Percentiles rank a stretch among this genome's conserved stretches.
These are phyloP conservation scores for Heliconius nattereri DNA, from an alignment of 1,140 invertebrate species.

Conservation along the genomic window DNA sequence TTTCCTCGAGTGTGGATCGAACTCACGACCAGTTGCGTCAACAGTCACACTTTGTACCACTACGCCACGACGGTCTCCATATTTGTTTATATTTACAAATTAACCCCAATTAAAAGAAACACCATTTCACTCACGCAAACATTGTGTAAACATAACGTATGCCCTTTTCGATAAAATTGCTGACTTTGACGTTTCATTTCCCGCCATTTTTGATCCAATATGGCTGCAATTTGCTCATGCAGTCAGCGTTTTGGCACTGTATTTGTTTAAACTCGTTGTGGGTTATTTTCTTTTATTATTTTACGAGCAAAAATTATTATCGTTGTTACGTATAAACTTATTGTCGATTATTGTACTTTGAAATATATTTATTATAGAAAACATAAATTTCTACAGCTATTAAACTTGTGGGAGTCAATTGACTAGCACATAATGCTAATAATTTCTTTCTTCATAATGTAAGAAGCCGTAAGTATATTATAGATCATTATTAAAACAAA, in stretches of 20 bases:
- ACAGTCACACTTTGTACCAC: no score
- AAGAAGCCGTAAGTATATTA: no score
- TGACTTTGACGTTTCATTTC: slow-evolving; percentile 54
- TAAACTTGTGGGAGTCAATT: no score
- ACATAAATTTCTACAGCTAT: background rate
- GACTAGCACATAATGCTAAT: no score
- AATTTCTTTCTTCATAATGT: no score
- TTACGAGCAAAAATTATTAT: background rate
- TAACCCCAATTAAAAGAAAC: background rate
- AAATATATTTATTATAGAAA: background rate
- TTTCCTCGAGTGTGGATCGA: no score
- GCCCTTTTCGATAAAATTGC: slow-evolving; percentile 49
- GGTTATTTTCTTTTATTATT: slow-evolving; percentile 29
- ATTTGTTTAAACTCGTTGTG: slow-evolving; percentile 47
- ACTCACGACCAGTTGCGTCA: no score
- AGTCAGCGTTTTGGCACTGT: slow-evolving; percentile 55
- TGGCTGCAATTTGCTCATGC: slow-evolving; percentile 57
- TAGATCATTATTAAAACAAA: no score
- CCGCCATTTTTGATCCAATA: slow-evolving; percentile 60
- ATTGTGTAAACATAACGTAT: slow-evolving; percentile 42
- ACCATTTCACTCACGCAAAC: slow-evolving; percentile 17
- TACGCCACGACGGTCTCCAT: no score
- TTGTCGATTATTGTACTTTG: background rate
- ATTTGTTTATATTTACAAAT: slow-evolving; percentile 6
- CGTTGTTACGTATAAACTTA: background rate